Evolutionary conservation across 2,888 invertebrate genomes (phyloP).

Genomic region (Galerucella calmariensis): DNA sequence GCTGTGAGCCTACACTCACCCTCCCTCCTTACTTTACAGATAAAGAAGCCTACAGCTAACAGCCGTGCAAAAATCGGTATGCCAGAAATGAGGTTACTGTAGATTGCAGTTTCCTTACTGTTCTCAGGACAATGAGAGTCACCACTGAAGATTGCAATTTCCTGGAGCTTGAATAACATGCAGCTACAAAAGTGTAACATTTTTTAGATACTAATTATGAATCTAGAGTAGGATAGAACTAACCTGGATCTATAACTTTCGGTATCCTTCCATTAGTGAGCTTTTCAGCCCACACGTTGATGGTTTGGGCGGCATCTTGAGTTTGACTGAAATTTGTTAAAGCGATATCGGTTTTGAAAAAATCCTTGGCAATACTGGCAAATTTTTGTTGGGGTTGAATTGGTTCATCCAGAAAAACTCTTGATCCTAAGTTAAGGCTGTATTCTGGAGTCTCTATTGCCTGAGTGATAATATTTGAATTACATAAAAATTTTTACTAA

Average conservation of each 20-base stretch:
- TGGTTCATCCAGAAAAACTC: constrained; percentile 71
- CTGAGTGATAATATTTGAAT: constrained; percentile 18
- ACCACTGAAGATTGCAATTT: too few relatives aligned
- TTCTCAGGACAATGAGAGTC: too few relatives aligned
- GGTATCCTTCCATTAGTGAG: constrained; percentile 80
- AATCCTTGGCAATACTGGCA: constrained; percentile 71
- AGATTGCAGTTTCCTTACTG: too few relatives aligned
- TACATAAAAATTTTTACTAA: neutral
- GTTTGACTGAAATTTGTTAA: constrained; percentile 72
- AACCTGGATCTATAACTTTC: constrained; percentile 73
- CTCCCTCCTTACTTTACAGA: too few relatives aligned
- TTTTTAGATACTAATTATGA: neutral
- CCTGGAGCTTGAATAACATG: too few relatives aligned
- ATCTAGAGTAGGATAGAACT: neutral
- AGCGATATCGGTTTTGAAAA: constrained; percentile 75
- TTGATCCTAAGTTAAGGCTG: constrained; percentile 68
- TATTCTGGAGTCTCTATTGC: constrained; percentile 37
- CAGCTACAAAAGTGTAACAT: too few relatives aligned
- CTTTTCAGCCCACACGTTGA: constrained; percentile 85
- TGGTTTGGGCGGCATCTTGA: constrained; percentile 69
- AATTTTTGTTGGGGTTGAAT: constrained; percentile 72
- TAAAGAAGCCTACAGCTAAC: too few relatives aligned
- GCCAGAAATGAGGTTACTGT: too few relatives aligned
- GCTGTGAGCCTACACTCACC: too few relatives aligned
- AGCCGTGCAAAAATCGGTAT: too few relatives aligned